phyloP scores from a whole-genome alignment of 2,113 vertebrate genomes.

The Vicugna pacos region DNA sequence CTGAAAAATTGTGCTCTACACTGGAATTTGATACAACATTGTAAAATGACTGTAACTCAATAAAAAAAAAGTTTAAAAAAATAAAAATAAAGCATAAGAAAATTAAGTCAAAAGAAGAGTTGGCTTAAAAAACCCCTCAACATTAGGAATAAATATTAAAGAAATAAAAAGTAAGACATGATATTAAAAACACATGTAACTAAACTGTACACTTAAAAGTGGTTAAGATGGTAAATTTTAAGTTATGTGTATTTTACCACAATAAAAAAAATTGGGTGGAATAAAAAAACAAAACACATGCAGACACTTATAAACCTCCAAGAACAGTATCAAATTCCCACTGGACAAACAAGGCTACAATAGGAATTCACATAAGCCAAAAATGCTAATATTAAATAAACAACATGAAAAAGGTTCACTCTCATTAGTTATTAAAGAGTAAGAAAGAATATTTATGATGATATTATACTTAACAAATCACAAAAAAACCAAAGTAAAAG shows the following conservation, averaged over 20 bases:
- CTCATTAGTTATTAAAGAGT: conserved; percentile 31
- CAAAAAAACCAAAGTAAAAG: conserved; percentile 43
- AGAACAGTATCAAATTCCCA: conserved; percentile 17
- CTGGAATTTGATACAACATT: too few species aligned
- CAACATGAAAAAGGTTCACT: not conserved
- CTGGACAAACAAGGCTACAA: not conserved
- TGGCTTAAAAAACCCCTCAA: not conserved
- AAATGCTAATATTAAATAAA: not conserved
- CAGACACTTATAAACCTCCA: not conserved
- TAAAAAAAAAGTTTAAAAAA: too few species aligned
- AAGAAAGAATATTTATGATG: conserved; percentile 32
- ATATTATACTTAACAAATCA: not conserved
- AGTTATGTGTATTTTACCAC: not conserved
- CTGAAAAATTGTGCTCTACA: too few species aligned
- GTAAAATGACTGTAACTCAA: too few species aligned
- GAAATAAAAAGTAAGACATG: not conserved
- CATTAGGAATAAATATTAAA: not conserved
- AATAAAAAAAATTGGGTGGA: not conserved
- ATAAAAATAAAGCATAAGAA: conserved; percentile 49
- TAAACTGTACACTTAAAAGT: not conserved
- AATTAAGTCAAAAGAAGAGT: conserved; percentile 16
- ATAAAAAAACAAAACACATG: not conserved
- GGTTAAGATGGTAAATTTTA: not conserved
- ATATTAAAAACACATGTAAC: conserved; percentile 39
- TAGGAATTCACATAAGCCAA: conserved; percentile 34